Evolutionary conservation across 2,797 vertebrate species (phyloP).

Genomic region (Anas flavirostris): DNA sequence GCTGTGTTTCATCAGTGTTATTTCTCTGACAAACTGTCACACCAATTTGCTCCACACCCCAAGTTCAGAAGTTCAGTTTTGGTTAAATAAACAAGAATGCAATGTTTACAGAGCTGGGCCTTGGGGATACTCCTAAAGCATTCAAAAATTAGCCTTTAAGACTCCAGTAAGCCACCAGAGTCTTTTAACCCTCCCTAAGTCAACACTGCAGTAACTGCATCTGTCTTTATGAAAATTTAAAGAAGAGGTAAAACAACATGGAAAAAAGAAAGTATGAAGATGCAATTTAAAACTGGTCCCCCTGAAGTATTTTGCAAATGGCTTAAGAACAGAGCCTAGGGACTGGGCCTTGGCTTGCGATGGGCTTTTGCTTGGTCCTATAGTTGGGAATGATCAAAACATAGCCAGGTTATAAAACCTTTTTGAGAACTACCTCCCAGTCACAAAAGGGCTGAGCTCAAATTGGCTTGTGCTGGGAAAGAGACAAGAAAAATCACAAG

Average conservation of each 20-base stretch:
- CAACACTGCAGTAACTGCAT: background rate
- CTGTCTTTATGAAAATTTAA: background rate
- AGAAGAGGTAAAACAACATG: background rate
- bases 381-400: background rate
- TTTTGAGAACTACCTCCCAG: background rate
- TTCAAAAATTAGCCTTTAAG: background rate
- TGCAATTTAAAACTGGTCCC: background rate
- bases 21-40: constrained; percentile 22
- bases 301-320: background rate
- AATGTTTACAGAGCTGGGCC: background rate
- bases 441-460: background rate
- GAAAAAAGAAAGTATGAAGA: background rate
- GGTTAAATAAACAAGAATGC: constrained; percentile 3
- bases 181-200: background rate
- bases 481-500: background rate
- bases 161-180: background rate
- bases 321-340: background rate
- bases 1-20: constrained; percentile 23
- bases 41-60: background rate
- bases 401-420: background rate
- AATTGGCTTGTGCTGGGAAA: background rate
- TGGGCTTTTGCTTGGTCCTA: background rate
- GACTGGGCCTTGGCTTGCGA: background rate
- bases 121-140: background rate
- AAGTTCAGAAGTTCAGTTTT: constrained; percentile 3